Percentiles rank a stretch among this genome's conserved stretches.
Conservation (phyloP, 2,888 invertebrate species). For the Sepioteuthis lessoniana region DNA sequence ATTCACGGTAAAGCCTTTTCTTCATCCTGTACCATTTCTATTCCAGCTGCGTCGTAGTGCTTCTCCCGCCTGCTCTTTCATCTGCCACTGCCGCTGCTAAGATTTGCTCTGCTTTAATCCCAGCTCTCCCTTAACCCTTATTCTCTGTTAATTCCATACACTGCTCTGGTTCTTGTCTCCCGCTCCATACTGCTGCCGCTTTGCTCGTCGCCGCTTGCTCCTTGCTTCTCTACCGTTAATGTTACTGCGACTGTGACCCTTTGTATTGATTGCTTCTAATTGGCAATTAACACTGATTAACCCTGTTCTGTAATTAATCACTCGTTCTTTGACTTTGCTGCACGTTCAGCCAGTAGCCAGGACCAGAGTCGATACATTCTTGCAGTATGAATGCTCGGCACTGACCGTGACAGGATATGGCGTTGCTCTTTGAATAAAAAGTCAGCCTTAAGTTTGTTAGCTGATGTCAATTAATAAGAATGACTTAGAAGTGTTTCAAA, state of each 20-base stretch:
- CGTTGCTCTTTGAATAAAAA: neutral
- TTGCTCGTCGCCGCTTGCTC: neutral
- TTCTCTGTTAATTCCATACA: neutral
- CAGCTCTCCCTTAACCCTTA: neutral
- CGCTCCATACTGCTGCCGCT: neutral
- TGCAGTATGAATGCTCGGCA: neutral
- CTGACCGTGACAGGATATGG: neutral
- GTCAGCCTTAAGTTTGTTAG: neutral
- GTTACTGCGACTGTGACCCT: neutral
- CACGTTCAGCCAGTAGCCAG: conserved; percentile 13
- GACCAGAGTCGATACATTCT: neutral
- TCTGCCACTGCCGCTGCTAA: neutral
- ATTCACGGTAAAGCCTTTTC: neutral
- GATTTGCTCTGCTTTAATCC: neutral
- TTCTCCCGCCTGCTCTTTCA: neutral
- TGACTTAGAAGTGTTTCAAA: neutral
- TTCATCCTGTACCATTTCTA: neutral
- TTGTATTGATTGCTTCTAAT: neutral
- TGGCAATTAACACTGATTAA: conserved; percentile 13
- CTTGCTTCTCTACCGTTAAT: neutral
- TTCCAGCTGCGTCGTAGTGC: neutral
- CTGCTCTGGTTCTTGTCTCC: neutral
- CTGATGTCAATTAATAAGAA: neutral
- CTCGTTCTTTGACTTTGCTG: conserved; percentile 33
- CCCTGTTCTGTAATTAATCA: conserved; percentile 33